Base-by-base conservation (phyloP, 1,140 invertebrate genomes). In the Popillia japonica region DNA sequence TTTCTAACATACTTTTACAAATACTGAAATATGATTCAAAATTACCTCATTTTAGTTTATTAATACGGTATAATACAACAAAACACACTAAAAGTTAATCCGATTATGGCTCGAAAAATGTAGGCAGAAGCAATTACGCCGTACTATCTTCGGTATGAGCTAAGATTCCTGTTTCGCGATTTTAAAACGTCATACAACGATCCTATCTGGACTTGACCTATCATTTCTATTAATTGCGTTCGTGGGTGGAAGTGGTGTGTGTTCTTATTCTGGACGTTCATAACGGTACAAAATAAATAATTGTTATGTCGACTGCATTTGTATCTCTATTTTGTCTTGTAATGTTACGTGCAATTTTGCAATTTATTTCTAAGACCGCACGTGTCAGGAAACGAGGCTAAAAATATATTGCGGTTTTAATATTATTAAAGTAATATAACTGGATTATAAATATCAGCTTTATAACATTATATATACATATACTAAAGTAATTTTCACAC, bases 261-360 rank as follows among this genome's bases (percentile, higher is more conserved):
- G 61, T 68, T 68, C 61, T 34, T 34, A 68, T 68, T 68, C 61
- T 68, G 27, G 61, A 68, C 61, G 61, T 68, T 34, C 11, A 14
- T 68, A 68, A 68, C 61, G 61, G 61, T 68, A 68, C 61, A 68
- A 68, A 68, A 68, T 68, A 68, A 68, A 68, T 68, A 68, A 68
- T 68, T 68, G 61, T 68, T 68, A 68, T 34, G 61, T 68, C 61
- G 22, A 68, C 61, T 23, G 61, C 27, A 68, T 68, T 68, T 68
- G 61, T 68, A 27, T 27, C 61, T 68, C 61, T 34, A 68, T 68
- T 68, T 68, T 68, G 61, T 68, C 61, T 68, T 68, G 22, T 68
- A 34, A 68, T 68, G 27, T 68, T 68, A 68, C 22, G 61, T 68
- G 61, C 61, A 34, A 68, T 20, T 68, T 68, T 20, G 61, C 27